A percentile compares a stretch with the other conserved stretches of the same genome.
phyloP scores from a whole-genome alignment of 2,797 vertebrate species.

The Ctenopoma multispine region DNA sequence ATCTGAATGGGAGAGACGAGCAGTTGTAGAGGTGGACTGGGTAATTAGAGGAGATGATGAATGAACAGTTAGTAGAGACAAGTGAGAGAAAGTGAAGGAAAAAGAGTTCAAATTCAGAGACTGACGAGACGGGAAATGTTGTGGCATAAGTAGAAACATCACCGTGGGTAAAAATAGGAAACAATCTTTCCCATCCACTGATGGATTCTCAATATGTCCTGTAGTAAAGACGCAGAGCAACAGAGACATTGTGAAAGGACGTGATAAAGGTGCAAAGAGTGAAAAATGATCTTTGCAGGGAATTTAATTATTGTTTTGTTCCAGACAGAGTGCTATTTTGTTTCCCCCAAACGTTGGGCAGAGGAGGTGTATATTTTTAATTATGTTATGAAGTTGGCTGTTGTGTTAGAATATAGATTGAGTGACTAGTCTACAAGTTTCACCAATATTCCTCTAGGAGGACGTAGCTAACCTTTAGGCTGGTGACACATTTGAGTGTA shows the following conservation, averaged over 20 bases:
- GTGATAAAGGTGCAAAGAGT: slow-evolving; percentile 20
- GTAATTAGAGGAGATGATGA: slow-evolving; percentile 42
- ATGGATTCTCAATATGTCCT: slow-evolving; percentile 7
- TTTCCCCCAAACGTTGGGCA: slow-evolving; percentile 53
- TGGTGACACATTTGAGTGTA: too few species aligned
- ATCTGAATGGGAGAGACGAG: slow-evolving; percentile 35
- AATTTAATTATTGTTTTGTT: slow-evolving; percentile 63
- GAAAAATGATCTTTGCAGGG: slow-evolving; percentile 39
- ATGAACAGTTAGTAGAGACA: slow-evolving; percentile 9
- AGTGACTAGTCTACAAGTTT: slow-evolving; percentile 40
- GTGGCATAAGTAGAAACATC: slow-evolving; percentile 16
- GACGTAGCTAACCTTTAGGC: slow-evolving; percentile 10
- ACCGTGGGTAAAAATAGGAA: slow-evolving; percentile 15
- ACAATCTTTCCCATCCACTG: slow-evolving; percentile 6
- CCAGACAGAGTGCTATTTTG: slow-evolving; percentile 48
- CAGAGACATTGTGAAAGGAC: slow-evolving; percentile 31
- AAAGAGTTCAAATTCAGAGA: background rate
- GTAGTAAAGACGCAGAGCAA: slow-evolving; percentile 10
- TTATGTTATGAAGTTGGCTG: slow-evolving; percentile 53
- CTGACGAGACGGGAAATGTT: background rate
- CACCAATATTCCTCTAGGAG: slow-evolving; percentile 29
- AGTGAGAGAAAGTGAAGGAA: background rate
- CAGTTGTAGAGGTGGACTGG: slow-evolving; percentile 19
- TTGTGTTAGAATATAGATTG: slow-evolving; percentile 18
- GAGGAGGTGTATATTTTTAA: slow-evolving; percentile 54